A percentile compares a stretch with the other conserved stretches of the same genome.
Conservation (phyloP, 2,797 vertebrate genomes). For the Cyprinella venusta region DNA sequence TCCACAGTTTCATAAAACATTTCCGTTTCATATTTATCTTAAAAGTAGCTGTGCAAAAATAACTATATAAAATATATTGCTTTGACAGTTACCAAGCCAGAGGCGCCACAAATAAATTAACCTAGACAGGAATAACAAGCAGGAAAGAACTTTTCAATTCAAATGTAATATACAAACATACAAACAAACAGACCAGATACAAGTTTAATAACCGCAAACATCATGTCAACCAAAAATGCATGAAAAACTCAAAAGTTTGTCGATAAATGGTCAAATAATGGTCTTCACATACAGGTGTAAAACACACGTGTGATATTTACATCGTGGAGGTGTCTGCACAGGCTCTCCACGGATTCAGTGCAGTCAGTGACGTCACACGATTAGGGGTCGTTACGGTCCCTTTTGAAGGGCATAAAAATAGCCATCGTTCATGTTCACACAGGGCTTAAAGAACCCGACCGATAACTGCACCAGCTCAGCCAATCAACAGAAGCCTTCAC, state of each 20-base stretch:
- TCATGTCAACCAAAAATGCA: constrained; percentile 74
- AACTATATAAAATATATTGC: constrained; percentile 94
- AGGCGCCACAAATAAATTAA: constrained; percentile 95
- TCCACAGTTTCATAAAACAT: constrained; percentile 69
- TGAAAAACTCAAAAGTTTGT: constrained; percentile 70
- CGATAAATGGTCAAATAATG: constrained; percentile 68
- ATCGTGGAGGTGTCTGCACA: constrained; percentile 65
- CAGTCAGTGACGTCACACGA: not conserved
- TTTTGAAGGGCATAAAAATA: not conserved
- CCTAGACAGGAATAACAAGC: constrained; percentile 86
- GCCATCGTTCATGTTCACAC: not conserved
- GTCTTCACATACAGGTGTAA: constrained; percentile 73
- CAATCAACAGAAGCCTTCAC: not conserved
- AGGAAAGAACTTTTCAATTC: constrained; percentile 76
- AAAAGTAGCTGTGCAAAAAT: constrained; percentile 99
- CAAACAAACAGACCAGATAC: constrained; percentile 68
- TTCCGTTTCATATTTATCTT: constrained; percentile 68
- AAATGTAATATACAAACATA: constrained; percentile 80
- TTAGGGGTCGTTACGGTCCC: not conserved
- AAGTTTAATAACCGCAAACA: constrained; percentile 70
- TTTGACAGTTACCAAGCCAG: constrained; percentile 88
- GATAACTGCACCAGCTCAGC: not conserved
- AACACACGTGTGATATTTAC: constrained; percentile 75
- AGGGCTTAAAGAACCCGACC: not conserved
- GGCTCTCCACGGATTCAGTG: not conserved